Base-by-base conservation (phyloP, 1,140 invertebrate species). In the Drosophila pruinosa region DNA sequence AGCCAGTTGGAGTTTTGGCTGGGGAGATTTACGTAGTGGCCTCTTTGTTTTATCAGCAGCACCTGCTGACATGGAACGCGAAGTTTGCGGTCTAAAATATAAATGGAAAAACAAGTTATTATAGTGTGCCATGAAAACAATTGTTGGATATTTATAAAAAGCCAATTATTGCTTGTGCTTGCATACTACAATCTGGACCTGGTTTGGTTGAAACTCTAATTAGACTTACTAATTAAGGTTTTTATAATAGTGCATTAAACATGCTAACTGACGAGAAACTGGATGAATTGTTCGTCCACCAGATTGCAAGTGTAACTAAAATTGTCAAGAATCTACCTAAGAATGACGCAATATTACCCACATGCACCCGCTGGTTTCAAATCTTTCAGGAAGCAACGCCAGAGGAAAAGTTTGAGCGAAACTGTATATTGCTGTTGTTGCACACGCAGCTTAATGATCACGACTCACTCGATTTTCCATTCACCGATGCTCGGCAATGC, bases 1-100 rank as follows among this genome's bases (percentile, higher is more conserved):
- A 28, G 41, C 7, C 43, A 31, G 22, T 65, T 85, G 28, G 3
- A 17, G 12, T 38, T 56, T 64, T 0, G 52, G 52, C 31, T 68
- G 70, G 5, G 56, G 53, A 3, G 58, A 22, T 38, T 80, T 70
- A 6, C 65, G 64, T 36, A 61, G 72, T n/a, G 67, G 43, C 10
- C 58, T 52, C 52, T 75, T 79, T 2, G 74, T 64, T 34, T 82
- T 86, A 43, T 91, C 89, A 21, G 81, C 90, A 4, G 88, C 86
- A 6, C 89, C 88, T 2, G 89, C 89, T 6, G 90, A 90, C 72
- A 90, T 77, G 6, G 85, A 90, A 36, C 90, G 78, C 8, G 89
- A 88, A 43, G 90, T 91, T 78, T 91, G 90, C 0, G 90, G 88
- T 21, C 90, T 91, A 19, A 5, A 68, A 56, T 21, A 6, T n/a